Evolutionary conservation across 2,888 invertebrate genomes (phyloP).

Genomic region (Brachypterus glaber): DNA sequence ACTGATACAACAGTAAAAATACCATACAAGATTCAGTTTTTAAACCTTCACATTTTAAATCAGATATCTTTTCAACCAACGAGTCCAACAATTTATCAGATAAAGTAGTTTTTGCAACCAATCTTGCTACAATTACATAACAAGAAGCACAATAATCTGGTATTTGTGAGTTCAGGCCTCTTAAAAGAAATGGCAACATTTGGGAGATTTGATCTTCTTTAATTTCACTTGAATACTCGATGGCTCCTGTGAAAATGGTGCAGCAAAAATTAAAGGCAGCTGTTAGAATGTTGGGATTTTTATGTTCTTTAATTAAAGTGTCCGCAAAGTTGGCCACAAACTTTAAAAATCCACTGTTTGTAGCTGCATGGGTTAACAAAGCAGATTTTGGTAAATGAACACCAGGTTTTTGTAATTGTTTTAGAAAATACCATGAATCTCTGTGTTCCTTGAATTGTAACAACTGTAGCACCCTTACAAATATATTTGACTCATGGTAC

Average conservation of each 20-base stretch:
- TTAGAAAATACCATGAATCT: slow-evolving; percentile 71
- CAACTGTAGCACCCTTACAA: slow-evolving; percentile 71
- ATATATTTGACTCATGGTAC: slow-evolving; percentile 87
- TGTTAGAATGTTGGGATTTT: slow-evolving; percentile 51
- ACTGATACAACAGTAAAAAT: slow-evolving; percentile 60
- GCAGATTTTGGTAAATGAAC: slow-evolving; percentile 61
- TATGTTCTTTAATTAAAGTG: slow-evolving; percentile 50
- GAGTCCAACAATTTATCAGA: slow-evolving; percentile 47
- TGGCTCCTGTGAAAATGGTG: slow-evolving; percentile 60
- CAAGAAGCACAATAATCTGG: slow-evolving; percentile 64
- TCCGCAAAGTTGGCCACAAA: slow-evolving; percentile 52
- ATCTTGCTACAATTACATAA: slow-evolving; percentile 62
- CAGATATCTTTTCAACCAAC: slow-evolving; percentile 51
- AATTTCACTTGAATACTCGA: slow-evolving; percentile 46
- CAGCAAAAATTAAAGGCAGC: slow-evolving; percentile 75
- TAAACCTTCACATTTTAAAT: slow-evolving; percentile 44
- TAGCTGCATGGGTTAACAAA: slow-evolving; percentile 62
- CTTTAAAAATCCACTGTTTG: slow-evolving; percentile 52
- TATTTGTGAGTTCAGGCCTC: slow-evolving; percentile 58
- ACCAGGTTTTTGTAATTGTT: slow-evolving; percentile 63
- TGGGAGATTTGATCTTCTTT: slow-evolving; percentile 56
- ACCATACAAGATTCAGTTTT: slow-evolving; percentile 55
- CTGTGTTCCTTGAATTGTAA: slow-evolving; percentile 51
- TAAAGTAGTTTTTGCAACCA: slow-evolving; percentile 56
- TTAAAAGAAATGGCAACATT: slow-evolving; percentile 60